Evolutionary conservation across 2,113 vertebrate genomes (phyloP).

Genomic region (Caranx melampygus): DNA sequence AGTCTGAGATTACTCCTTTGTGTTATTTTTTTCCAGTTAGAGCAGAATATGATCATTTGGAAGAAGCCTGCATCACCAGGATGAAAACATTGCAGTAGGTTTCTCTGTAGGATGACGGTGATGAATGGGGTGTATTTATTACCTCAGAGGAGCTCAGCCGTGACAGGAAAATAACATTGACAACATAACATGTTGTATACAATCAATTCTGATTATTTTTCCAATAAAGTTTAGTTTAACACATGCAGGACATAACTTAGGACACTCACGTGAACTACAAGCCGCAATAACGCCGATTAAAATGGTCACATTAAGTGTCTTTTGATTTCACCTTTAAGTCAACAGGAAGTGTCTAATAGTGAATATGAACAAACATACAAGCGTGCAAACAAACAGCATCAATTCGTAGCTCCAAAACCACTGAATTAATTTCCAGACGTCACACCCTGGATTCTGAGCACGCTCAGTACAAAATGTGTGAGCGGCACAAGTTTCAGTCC

Average conservation of each 20-base stretch:
- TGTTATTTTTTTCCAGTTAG: no score
- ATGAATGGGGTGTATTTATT: conserved; percentile 17
- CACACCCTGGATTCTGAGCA: conserved; percentile 46
- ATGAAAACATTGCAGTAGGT: not conserved
- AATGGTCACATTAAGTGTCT: not conserved
- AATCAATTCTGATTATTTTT: not conserved
- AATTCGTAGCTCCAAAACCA: conserved; percentile 22
- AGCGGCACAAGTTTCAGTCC: conserved; percentile 71
- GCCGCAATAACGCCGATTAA: not conserved
- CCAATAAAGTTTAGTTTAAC: not conserved
- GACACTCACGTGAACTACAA: not conserved
- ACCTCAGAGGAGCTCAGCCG: not conserved
- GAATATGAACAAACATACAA: not conserved
- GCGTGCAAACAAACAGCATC: conserved; percentile 13
- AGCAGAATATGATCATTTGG: not conserved
- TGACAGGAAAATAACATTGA: not conserved
- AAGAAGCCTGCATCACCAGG: not conserved
- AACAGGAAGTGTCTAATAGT: conserved; percentile 2
- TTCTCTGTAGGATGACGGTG: conserved; percentile 6
- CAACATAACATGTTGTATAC: not conserved
- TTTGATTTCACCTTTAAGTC: conserved; percentile 18
- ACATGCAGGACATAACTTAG: not conserved
- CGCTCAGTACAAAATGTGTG: conserved; percentile 52
- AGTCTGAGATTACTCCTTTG: no score
- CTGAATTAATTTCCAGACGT: conserved; percentile 47